Conservation (phyloP, 2,888 invertebrate species). For the Rotaria socialis region DNA sequence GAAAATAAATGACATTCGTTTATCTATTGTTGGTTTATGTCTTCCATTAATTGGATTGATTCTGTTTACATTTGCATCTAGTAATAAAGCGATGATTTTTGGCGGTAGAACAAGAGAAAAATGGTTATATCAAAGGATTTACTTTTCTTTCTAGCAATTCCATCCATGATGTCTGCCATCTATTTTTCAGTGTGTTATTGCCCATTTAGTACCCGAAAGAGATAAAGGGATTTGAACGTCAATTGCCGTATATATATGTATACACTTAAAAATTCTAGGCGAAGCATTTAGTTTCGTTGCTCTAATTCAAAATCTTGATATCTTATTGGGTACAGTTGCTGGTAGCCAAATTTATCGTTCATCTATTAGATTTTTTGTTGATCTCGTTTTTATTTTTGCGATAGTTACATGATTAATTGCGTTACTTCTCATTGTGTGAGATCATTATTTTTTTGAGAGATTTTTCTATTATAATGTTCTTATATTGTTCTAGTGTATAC, state of each 20-base stretch:
- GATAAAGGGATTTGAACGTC: background rate
- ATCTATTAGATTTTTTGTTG: background rate
- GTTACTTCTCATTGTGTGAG: background rate
- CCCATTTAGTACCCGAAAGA: background rate
- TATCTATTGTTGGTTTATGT: background rate
- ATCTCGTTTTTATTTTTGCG: background rate
- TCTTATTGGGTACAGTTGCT: background rate
- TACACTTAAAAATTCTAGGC: background rate
- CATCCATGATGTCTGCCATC: background rate
- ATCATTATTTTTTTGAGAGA: background rate
- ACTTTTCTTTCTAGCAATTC: background rate
- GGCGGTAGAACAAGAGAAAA: background rate
- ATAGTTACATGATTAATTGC: background rate
- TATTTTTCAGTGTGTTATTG: background rate
- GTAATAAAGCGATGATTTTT: background rate
- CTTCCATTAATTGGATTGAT: background rate
- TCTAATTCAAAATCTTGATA: background rate
- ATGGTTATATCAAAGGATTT: background rate
- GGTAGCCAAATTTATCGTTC: background rate
- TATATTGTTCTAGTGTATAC: background rate
- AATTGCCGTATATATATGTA: too few species aligned
- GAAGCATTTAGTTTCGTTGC: constrained; percentile 22
- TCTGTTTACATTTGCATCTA: background rate
- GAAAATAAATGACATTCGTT: background rate
- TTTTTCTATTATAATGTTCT: background rate